Evolutionary conservation across 2,888 invertebrate genomes (phyloP).

Genomic region (Tanaodytes sp.): DNA sequence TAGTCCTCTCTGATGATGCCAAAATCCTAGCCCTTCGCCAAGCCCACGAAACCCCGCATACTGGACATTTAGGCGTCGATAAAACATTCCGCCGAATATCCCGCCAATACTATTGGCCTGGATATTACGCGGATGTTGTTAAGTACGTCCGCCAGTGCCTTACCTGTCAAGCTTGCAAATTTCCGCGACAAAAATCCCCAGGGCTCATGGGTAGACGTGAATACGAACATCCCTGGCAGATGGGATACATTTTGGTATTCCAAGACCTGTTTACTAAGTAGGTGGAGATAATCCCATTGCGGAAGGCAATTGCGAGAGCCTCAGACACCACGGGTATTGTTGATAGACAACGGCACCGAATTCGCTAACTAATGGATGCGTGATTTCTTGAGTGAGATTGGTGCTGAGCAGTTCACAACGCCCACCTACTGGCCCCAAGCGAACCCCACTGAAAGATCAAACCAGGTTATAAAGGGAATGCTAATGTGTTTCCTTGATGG

Average conservation of each 20-base stretch:
- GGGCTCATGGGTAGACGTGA: constrained; percentile 12
- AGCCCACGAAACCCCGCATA: constrained; percentile 3
- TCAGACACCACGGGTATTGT: constrained; percentile 1
- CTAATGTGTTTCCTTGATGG: constrained; percentile 8
- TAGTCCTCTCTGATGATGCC: background rate
- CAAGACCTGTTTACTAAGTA: constrained; percentile 18
- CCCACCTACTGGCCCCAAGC: constrained; percentile 20
- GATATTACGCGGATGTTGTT: background rate
- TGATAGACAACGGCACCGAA: constrained; percentile 23
- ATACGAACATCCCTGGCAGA: constrained; percentile 5
- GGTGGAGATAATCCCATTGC: constrained; percentile 11
- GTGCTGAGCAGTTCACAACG: constrained; percentile 13
- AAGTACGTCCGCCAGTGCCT: constrained; percentile 1
- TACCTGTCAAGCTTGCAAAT: constrained; percentile 9
- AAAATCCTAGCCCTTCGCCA: background rate
- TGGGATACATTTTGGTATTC: constrained; percentile 21
- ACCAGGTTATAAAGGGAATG: constrained; percentile 26
- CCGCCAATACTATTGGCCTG: constrained; percentile 21
- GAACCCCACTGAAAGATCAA: constrained; percentile 14
- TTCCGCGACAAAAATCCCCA: background rate
- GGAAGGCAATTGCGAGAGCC: too few relatives aligned
- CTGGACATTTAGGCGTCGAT: constrained; percentile 3
- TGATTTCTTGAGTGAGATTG: constrained; percentile 8
- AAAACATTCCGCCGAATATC: constrained; percentile 13
- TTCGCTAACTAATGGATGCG: constrained; percentile 16